Evolutionary conservation across 2,797 vertebrate species (phyloP).

Genomic region (Pelochelys cantorii): DNA sequence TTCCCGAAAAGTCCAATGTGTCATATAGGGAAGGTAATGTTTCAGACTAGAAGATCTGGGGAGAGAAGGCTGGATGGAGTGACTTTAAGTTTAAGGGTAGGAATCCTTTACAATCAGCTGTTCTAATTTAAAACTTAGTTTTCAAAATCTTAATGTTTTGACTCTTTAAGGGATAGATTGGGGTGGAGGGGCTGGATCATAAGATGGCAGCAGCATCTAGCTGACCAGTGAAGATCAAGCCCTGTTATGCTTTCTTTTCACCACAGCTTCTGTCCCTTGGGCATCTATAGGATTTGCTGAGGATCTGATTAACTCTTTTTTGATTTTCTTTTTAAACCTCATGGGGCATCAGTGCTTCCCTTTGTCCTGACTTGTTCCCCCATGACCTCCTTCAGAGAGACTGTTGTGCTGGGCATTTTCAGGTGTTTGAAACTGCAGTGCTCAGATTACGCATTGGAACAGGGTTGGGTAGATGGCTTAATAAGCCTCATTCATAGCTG

Average conservation of each 20-base stretch:
- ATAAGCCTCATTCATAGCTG: background rate
- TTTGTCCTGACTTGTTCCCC: background rate
- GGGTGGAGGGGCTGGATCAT: background rate
- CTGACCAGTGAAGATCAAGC: background rate
- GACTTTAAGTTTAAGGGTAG: too few relatives aligned
- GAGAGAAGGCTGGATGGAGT: constrained; percentile 30
- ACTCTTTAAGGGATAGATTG: background rate
- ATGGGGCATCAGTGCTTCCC: background rate
- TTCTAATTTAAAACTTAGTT: background rate
- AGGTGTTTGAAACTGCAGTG: background rate
- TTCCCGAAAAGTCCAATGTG: background rate
- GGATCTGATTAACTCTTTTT: background rate
- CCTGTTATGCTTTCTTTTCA: background rate
- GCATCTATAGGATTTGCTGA: background rate
- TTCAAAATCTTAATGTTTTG: background rate
- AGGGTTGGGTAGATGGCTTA: background rate
- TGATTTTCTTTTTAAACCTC: background rate
- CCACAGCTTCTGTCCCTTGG: background rate
- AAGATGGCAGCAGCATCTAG: background rate
- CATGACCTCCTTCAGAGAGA: background rate
- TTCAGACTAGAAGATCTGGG: background rate
- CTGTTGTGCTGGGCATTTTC: background rate
- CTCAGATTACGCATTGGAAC: background rate
- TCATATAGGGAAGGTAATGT: background rate
- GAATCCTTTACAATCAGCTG: too few relatives aligned